Conservation (phyloP, 2,888 invertebrate genomes). For the Noctua janthe region DNA sequence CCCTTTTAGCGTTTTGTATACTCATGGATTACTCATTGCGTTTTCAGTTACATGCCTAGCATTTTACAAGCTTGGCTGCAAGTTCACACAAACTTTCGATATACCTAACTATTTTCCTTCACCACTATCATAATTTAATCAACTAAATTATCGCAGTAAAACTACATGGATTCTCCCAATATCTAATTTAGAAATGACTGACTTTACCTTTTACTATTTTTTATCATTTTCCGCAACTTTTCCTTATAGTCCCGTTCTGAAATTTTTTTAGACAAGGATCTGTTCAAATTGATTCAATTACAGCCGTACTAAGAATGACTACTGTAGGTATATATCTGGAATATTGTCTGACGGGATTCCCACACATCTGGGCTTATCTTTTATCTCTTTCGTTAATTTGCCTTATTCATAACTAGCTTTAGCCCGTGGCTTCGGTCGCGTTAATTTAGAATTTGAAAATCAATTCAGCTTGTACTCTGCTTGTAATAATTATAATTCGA, state of each 20-base stretch:
- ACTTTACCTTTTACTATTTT: background rate
- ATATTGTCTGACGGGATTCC: conserved; percentile 39
- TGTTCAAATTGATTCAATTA: conserved; percentile 47
- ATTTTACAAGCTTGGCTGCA: background rate
- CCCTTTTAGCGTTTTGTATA: background rate
- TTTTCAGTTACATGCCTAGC: background rate
- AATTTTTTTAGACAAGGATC: conserved; percentile 44
- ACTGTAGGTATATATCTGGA: background rate
- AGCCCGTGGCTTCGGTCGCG: too few species aligned
- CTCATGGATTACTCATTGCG: background rate
- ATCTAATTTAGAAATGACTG: background rate
- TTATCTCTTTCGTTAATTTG: conserved; percentile 20
- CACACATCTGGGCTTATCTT: conserved; percentile 23
- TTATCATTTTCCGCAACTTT: background rate
- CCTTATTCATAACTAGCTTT: background rate
- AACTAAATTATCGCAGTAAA: background rate
- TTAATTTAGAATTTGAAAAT: too few species aligned
- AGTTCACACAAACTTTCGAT: background rate
- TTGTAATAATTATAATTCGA: too few species aligned
- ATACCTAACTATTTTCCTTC: background rate
- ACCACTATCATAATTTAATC: background rate
- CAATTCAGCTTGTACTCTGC: too few species aligned
- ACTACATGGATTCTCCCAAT: background rate
- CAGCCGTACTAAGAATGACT: conserved; percentile 45
- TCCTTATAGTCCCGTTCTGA: conserved; percentile 14